Evolutionary conservation across 2,888 invertebrate genomes (phyloP).

Genomic region (Neoascia interrupta): DNA sequence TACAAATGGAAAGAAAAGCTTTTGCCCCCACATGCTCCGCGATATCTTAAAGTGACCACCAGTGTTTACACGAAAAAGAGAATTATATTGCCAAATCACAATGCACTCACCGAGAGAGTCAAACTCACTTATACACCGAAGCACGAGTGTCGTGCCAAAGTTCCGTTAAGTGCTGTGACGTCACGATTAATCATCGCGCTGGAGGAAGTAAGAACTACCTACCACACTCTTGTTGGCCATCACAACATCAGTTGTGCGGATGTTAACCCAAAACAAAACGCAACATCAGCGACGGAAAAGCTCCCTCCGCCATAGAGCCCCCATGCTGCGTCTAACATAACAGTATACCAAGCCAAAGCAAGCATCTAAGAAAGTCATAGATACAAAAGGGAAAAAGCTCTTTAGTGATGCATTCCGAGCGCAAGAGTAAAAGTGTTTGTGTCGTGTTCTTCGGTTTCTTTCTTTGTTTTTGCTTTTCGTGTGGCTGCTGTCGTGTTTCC

Average conservation of each 20-base stretch:
- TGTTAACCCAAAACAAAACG: conserved; percentile 61
- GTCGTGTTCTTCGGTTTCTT: conserved; percentile 9
- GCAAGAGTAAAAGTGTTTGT: conserved; percentile 68
- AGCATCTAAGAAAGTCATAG: not conserved
- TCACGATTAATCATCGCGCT: conserved; percentile 62
- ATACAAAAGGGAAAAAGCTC: not conserved
- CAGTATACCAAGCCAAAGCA: not conserved
- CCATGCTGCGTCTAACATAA: not conserved
- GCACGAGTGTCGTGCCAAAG: conserved; percentile 9
- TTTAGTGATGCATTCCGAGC: conserved; percentile 58
- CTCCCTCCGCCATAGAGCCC: conserved; percentile 6
- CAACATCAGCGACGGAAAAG: conserved; percentile 47
- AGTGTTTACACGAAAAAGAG: conserved; percentile 16
- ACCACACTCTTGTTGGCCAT: conserved; percentile 52
- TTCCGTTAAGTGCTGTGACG: conserved; percentile 61
- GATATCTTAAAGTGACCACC: conserved; percentile 28
- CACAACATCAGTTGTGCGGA: conserved; percentile 53
- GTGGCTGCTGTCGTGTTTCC: conserved; percentile 63
- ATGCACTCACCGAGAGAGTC: conserved; percentile 24
- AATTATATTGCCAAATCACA: not conserved
- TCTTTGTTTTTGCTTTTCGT: not conserved
- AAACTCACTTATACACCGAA: conserved; percentile 9
- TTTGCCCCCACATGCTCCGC: not conserved
- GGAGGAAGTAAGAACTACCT: no score
- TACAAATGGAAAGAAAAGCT: conserved; percentile 33